Conservation (phyloP, 1,140 invertebrate species). For the Colletes latitarsis region DNA sequence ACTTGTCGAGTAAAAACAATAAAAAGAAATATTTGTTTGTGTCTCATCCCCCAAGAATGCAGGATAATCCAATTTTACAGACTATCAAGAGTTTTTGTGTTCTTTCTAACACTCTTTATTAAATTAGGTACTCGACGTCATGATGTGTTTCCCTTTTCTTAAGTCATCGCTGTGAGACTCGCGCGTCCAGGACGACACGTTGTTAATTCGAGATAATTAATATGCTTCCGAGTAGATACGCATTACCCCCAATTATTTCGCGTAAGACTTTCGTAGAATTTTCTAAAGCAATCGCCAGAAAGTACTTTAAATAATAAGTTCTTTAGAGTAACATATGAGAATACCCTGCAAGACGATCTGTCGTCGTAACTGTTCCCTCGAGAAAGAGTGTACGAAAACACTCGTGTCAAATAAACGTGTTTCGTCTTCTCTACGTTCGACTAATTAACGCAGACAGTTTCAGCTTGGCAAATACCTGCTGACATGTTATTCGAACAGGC, state of each 20-base stretch:
- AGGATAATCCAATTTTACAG: background rate
- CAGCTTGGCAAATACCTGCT: background rate
- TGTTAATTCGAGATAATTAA: conserved; percentile 28
- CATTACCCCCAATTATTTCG: conserved; percentile 22
- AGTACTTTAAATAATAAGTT: too few relatives aligned
- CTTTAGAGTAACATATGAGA: too few relatives aligned
- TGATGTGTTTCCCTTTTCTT: background rate
- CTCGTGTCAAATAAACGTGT: too few relatives aligned
- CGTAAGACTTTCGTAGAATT: conserved; percentile 12
- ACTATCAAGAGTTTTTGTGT: too few relatives aligned
- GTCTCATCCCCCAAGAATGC: background rate
- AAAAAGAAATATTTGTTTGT: too few relatives aligned
- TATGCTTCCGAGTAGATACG: conserved; percentile 32
- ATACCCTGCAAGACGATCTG: too few relatives aligned
- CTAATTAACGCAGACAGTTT: background rate
- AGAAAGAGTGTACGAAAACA: too few relatives aligned
- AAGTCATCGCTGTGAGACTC: conserved; percentile 14
- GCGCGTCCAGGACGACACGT: background rate
- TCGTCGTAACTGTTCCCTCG: too few relatives aligned
- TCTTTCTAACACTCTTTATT: background rate
- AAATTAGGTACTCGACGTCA: background rate
- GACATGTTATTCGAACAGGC: conserved; percentile 16
- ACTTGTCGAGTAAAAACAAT: too few relatives aligned
- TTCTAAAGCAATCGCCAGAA: background rate
- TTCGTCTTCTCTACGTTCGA: background rate